Evolutionary conservation across 2,888 invertebrate species (phyloP), one percentile per base, ranked within the genome.

Genomic region (Terebella lapidaria): DNA sequence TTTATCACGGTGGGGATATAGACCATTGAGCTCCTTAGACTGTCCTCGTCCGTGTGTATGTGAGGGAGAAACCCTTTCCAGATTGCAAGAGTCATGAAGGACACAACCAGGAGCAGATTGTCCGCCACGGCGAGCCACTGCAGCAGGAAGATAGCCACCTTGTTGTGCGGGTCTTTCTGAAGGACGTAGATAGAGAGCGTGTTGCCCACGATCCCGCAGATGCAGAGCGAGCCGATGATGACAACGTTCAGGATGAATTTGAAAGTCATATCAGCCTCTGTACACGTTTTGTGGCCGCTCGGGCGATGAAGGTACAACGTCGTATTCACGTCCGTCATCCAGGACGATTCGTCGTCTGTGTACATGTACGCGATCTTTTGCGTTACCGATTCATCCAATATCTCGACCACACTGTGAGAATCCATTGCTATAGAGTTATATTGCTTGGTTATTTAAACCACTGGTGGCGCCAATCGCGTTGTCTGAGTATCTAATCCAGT

Each of bases 61-160:
- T 47, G 47, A 3, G 63, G 58, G 30, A 63, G 30, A 22, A 66
- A 53, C 3, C 66, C 64, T 46, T 56, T 59, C 45, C 57, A 18
- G 54, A 63, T 27, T 35, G 63, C 60, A 3, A 67, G 59, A 3
- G 59, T 47, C 22, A 66, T 47, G 53, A 66, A 61, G 46, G 58
- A 49, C 29, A 66, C 49, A 35, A 60, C 20, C 5, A 67, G 61
- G 4, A 64, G 54, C 3, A 52, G 45, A 56, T 60, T 67, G 61
- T 67, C 67, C 18, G 63, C 63, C 26, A 63, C 47, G 2, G 67
- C 67, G 54, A 67, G 51, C 15, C 61, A 54, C 60, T 65, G 62
- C 20, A 67, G 61, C 42, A 67, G 59, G 45, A 67, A 62, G 10
- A 57, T 46, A n/a, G 67, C 65, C 35, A 61, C 65, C 27, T 54